phyloP scores from a whole-genome alignment of 2,888 invertebrate genomes.

The Polyploca ridens region DNA sequence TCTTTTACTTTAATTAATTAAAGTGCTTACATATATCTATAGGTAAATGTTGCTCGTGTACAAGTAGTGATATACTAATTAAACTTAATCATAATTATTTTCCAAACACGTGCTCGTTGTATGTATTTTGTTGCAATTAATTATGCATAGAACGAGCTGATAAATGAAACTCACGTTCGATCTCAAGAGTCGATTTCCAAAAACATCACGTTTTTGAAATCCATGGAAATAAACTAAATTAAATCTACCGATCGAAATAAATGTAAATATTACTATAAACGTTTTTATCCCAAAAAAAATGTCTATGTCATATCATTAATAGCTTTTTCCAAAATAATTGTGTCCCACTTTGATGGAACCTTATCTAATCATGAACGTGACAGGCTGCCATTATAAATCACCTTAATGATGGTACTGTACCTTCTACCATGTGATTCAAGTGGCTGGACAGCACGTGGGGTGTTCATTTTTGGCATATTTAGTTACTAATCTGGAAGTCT shows the following conservation, averaged over 20 bases:
- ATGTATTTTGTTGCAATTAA: neutral
- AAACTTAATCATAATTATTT: neutral
- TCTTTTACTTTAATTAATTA: constrained; percentile 1
- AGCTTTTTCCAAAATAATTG: constrained; percentile 20
- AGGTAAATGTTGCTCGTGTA: neutral
- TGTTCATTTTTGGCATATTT: constrained; percentile 20
- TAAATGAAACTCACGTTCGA: too few relatives aligned
- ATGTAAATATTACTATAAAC: neutral
- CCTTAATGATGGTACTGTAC: neutral
- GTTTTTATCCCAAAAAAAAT: neutral
- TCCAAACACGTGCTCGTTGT: neutral
- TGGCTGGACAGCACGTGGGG: constrained; percentile 28
- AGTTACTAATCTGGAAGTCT: constrained; percentile 48
- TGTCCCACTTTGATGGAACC: constrained; percentile 27
- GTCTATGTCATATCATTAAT: neutral
- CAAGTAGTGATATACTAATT: neutral
- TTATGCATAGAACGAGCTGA: too few relatives aligned
- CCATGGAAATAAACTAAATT: too few relatives aligned
- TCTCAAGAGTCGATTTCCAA: too few relatives aligned
- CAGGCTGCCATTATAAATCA: constrained; percentile 8
- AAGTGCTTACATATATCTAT: neutral
- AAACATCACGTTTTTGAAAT: too few relatives aligned
- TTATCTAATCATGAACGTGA: constrained; percentile 33
- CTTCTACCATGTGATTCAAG: neutral
- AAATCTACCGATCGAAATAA: too few relatives aligned